A percentile compares a stretch with the other conserved stretches of the same genome.
Evolutionary conservation across 2,797 vertebrate species (phyloP).

Genomic region (Dromococcyx pavoninus): DNA sequence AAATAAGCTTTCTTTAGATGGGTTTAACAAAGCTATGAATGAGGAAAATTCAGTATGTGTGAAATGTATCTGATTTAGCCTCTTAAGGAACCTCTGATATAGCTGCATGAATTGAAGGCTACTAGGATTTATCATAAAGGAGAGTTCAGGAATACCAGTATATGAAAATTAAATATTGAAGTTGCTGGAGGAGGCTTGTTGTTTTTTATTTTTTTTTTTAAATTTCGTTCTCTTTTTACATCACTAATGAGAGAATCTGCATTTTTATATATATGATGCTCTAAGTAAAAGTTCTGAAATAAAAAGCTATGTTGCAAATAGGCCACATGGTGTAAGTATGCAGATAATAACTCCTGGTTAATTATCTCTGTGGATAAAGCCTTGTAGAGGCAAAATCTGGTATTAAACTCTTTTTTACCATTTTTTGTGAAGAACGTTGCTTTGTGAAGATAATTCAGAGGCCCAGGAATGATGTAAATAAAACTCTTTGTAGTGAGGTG

Average conservation of each 20-base stretch:
- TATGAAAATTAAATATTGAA: background rate
- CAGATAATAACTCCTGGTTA: background rate
- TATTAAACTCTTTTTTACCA: background rate
- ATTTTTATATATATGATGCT: background rate
- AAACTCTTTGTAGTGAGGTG: background rate
- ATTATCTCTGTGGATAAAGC: background rate
- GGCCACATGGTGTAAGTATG: background rate
- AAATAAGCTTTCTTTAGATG: slow-evolving; percentile 24
- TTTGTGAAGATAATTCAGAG: background rate
- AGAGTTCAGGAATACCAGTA: background rate
- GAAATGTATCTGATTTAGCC: background rate
- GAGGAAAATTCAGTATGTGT: background rate
- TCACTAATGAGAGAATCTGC: background rate
- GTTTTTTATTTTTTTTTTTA: background rate
- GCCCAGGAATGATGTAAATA: background rate
- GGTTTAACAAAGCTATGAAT: slow-evolving; percentile 33
- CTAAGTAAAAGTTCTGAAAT: background rate
- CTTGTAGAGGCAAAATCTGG: background rate
- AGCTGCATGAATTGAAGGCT: background rate
- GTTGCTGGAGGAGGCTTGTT: background rate
- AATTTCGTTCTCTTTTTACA: background rate
- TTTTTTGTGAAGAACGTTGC: background rate
- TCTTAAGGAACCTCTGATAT: background rate
- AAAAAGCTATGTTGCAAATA: background rate
- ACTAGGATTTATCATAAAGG: background rate